Evolutionary conservation across 1,140 invertebrate genomes (phyloP), one percentile per base, ranked within the genome.

Genomic region (Drosophila kepulauana): DNA sequence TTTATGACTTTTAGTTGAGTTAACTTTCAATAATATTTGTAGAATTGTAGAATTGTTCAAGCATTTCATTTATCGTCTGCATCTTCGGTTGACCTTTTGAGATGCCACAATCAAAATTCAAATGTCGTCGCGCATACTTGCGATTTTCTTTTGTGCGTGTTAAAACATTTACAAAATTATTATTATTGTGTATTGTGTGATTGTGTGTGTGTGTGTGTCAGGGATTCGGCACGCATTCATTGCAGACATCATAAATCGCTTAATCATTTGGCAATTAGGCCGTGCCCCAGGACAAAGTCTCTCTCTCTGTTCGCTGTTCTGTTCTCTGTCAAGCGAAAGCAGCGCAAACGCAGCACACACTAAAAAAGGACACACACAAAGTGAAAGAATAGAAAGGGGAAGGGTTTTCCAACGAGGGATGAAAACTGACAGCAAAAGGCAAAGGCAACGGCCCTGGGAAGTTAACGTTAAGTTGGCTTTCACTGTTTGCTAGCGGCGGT

Each of bases 251-350:
- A 91, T 90, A 91, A 91, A 91, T 91, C 90, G 90, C 90, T 91
- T 91, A 91, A 91, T 91, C 90, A 91, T 91, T 91, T 91, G 90
- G 86, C 90, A 91, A 91, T 91, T 91, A 91, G 90, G 85, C 77
- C 56, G 75, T 69, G 79, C 69, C 63, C 75, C 66, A 70, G 74
- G 38, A 61, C 65, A 64, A 74, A 66, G 41, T 73, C 52, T 65
- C 43, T 58, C n/a, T 43, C 58, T 46, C 48, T 38, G 35, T 56
- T 16, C 33, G 6, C 51, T 25, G 28, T 65, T 78, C 49, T 73
- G 62, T 65, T 68, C 65, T 33, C 84, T 75, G 58, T 75, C 66
- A 84, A 58, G 61, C 81, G 8, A 58, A 58, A 28, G 15, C 61
- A 41, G 59, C 52, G 38, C 56, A 56, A 64, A 57, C 43, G 51